Evolutionary conservation across 2,797 vertebrate genomes (phyloP).

Genomic region (Epinephelus coioides): DNA sequence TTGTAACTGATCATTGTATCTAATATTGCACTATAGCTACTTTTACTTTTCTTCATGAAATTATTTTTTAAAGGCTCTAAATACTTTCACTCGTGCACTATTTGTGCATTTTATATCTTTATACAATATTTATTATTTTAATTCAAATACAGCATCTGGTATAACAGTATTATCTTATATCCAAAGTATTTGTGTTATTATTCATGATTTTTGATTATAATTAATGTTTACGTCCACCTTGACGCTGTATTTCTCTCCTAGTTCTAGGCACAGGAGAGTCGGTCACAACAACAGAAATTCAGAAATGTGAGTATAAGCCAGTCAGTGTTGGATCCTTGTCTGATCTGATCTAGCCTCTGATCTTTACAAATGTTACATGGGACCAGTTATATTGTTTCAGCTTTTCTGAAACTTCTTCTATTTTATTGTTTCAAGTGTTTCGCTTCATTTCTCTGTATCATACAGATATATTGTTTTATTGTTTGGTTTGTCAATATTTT

Average conservation of each 20-base stretch:
- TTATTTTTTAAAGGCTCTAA: not conserved
- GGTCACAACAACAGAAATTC: slow-evolving; percentile 27
- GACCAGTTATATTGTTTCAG: not conserved
- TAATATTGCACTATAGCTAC: not conserved
- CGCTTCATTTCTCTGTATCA: not conserved
- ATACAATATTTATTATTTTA: not conserved
- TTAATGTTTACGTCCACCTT: not conserved
- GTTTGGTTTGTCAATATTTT: not conserved
- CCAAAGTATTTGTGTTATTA: not conserved
- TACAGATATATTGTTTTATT: not conserved
- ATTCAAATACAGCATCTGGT: not conserved
- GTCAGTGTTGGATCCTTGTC: not conserved
- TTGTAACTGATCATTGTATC: not conserved
- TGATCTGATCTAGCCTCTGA: too few species aligned
- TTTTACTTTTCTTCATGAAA: not conserved
- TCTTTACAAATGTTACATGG: not conserved
- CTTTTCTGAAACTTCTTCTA: not conserved
- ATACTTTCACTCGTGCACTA: not conserved
- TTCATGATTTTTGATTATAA: not conserved
- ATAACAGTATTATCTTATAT: not conserved
- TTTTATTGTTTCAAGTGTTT: not conserved
- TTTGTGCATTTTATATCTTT: not conserved
- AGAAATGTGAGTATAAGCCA: slow-evolving; percentile 61
- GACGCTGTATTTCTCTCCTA: slow-evolving; percentile 18
- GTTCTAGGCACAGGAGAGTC: slow-evolving; percentile 50